phyloP scores from a whole-genome alignment of 35 echinoderm and acorn worm species.

The Amphiura filiformis region DNA sequence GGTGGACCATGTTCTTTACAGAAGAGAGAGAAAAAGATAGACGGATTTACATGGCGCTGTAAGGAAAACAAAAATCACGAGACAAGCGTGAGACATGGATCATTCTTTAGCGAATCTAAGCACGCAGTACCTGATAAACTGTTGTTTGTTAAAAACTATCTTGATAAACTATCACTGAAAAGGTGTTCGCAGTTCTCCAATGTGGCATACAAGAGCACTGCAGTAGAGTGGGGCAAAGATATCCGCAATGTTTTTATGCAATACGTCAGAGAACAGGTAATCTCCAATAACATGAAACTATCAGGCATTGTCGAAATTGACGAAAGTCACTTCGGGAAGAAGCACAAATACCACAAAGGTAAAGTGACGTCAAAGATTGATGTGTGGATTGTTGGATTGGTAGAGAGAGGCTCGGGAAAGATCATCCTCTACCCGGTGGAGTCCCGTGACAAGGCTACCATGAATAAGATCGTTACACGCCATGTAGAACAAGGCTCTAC shows the following conservation, averaged over 20 bases:
- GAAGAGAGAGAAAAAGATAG: not conserved
- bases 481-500: constrained; percentile 25
- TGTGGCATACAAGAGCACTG: constrained; percentile 5
- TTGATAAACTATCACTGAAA: not conserved
- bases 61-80: not conserved
- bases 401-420: not conserved
- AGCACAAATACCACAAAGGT: constrained; percentile 13
- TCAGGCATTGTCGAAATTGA: constrained; percentile 15
- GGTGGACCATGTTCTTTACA: not conserved
- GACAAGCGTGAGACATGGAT: not conserved
- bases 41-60: not conserved
- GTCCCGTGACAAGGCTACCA: not conserved
- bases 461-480: not conserved
- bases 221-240: not conserved
- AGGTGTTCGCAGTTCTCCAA: not conserved
- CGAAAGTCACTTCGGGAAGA: constrained; percentile 21
- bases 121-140: not conserved
- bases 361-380: not conserved
- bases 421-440: constrained; percentile 33
- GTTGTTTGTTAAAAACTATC: not conserved
- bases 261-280: not conserved
- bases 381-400: constrained; percentile 22
- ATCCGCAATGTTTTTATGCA: not conserved
- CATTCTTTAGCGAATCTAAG: not conserved
- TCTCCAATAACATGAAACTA: not conserved